These are phyloP conservation scores for Xestoiulus laeticollis DNA, from an alignment of 2,888 invertebrate species.

Conservation along the genomic window DNA sequence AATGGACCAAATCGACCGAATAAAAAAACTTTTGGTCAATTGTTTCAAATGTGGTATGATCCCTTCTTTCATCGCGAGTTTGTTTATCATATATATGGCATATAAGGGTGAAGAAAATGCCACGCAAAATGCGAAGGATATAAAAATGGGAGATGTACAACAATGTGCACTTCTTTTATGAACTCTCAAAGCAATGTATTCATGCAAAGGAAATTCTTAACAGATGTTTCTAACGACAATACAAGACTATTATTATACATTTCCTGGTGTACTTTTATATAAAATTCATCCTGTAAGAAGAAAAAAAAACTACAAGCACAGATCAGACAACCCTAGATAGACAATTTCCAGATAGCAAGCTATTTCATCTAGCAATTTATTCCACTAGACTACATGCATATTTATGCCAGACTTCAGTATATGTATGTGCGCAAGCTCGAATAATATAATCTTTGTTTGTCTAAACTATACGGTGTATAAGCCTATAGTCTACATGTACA, in stretches of 20 bases:
- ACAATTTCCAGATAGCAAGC: slow-evolving; percentile 36
- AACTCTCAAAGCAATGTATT: slow-evolving; percentile 38
- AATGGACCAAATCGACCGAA: not conserved
- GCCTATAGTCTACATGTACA: slow-evolving; percentile 10
- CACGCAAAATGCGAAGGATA: not conserved
- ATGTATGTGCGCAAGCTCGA: not conserved
- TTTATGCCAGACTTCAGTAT: not conserved
- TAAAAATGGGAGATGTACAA: not conserved
- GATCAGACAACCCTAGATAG: slow-evolving; percentile 21
- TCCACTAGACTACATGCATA: slow-evolving; percentile 35
- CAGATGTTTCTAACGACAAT: slow-evolving; percentile 41
- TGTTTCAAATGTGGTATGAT: not conserved
- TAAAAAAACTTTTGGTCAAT: not conserved
- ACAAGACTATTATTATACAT: slow-evolving; percentile 17
- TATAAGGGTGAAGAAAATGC: not conserved
- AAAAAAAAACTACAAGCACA: not conserved
- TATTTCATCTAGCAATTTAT: slow-evolving; percentile 29
- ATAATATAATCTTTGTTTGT: slow-evolving; percentile 35
- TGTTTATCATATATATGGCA: not conserved
- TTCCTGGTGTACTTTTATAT: slow-evolving; percentile 3
- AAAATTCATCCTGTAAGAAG: not conserved
- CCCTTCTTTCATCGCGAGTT: not conserved
- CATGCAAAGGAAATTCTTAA: slow-evolving; percentile 40
- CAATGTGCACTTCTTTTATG: not conserved
- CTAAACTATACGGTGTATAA: not conserved